A percentile compares a stretch with the other conserved stretches of the same genome.
These are phyloP conservation scores for Drosophila chauvacae DNA, from an alignment of 1,140 invertebrate species.

Conservation along the genomic window DNA sequence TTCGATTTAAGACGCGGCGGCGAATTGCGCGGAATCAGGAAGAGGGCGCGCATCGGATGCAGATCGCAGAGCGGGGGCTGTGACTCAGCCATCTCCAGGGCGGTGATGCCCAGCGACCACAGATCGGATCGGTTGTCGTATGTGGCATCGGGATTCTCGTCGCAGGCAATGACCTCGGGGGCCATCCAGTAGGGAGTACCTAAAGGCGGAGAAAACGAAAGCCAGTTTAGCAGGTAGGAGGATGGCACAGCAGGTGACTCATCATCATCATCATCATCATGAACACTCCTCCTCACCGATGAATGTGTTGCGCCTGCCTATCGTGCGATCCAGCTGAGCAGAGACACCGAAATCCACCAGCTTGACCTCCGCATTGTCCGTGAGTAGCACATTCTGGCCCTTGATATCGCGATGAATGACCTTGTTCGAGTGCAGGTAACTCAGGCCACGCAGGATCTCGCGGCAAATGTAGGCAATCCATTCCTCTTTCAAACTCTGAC, in stretches of 20 bases:
- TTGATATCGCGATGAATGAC: slow-evolving; percentile 99
- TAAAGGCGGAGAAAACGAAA: slow-evolving; percentile 17
- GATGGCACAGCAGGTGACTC: slow-evolving; percentile 5
- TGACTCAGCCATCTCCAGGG: slow-evolving; percentile 99
- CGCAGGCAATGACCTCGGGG: slow-evolving; percentile 99
- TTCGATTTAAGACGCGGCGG: slow-evolving; percentile 98
- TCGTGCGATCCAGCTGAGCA: slow-evolving; percentile 99
- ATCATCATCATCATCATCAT: slow-evolving; percentile 22
- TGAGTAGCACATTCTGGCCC: slow-evolving; percentile 99
- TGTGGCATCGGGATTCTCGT: slow-evolving; percentile 99
- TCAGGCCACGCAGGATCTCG: slow-evolving; percentile 97
- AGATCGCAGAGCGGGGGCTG: slow-evolving; percentile 99
- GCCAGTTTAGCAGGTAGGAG: slow-evolving; percentile 35
- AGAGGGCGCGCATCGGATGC: slow-evolving; percentile 99
- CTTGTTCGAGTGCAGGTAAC: slow-evolving; percentile 99
- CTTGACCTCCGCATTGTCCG: slow-evolving; percentile 99
- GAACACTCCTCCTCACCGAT: slow-evolving; percentile 88
- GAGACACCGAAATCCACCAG: slow-evolving; percentile 99
- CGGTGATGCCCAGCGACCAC: slow-evolving; percentile 99
- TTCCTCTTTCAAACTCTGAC: slow-evolving; percentile 98
- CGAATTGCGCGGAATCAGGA: slow-evolving; percentile 98
- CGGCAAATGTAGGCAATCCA: slow-evolving; percentile 99
- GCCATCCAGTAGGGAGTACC: slow-evolving; percentile 99
- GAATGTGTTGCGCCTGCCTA: slow-evolving; percentile 99
- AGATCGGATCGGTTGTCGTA: slow-evolving; percentile 99